Percentiles rank a stretch among this genome's conserved stretches.
phyloP scores from a whole-genome alignment of 2,113 vertebrate species.

The Seriola quinqueradiata region DNA sequence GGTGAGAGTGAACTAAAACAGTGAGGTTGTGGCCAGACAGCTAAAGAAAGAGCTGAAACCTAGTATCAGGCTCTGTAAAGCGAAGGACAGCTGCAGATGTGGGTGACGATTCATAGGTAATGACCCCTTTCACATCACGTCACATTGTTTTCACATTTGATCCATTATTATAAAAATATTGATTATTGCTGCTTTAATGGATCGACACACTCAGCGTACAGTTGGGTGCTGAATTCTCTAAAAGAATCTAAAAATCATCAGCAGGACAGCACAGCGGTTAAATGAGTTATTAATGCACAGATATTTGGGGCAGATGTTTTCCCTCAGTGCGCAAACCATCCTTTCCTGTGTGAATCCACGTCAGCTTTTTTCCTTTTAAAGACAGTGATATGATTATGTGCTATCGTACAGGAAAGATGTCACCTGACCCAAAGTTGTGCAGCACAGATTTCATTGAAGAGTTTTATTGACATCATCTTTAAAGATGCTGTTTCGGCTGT shows the following conservation, averaged over 20 bases:
- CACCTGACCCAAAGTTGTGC: background rate
- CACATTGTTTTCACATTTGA: background rate
- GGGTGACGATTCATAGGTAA: too few relatives aligned
- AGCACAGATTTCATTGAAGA: background rate
- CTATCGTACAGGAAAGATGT: background rate
- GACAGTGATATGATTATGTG: background rate
- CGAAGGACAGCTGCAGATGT: background rate
- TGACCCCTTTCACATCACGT: too few relatives aligned
- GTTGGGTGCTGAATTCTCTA: background rate
- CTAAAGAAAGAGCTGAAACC: background rate
- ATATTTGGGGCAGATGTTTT: background rate
- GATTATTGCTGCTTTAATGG: background rate
- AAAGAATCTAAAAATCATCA: background rate
- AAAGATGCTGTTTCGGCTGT: constrained; percentile 18
- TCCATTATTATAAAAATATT: background rate
- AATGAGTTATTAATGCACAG: background rate
- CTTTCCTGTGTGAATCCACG: background rate
- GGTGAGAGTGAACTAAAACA: background rate
- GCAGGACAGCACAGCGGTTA: background rate
- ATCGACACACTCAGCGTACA: background rate
- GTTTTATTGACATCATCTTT: background rate
- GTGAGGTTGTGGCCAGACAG: background rate
- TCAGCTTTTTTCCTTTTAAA: background rate
- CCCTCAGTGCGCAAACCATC: background rate
- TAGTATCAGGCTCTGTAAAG: background rate